Conservation (phyloP, 2,888 invertebrate species). For the Noctua pronuba region DNA sequence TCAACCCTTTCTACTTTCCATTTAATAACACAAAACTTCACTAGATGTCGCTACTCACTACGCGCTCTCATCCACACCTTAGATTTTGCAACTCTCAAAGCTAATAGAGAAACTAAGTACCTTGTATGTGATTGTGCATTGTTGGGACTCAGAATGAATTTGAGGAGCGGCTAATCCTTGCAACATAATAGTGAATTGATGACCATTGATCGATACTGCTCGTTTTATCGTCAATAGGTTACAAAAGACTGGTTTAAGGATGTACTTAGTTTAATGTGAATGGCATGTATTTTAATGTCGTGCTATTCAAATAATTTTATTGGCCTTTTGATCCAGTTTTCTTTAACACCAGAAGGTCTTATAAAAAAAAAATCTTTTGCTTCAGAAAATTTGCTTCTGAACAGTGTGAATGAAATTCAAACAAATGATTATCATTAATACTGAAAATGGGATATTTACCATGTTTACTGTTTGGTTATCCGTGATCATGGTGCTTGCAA, state of each 20-base stretch:
- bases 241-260: constrained; percentile 39
- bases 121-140: constrained; percentile 59
- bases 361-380: background rate
- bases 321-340: background rate
- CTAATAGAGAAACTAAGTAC: constrained; percentile 54
- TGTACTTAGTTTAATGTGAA: constrained; percentile 26
- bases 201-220: constrained; percentile 53
- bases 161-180: constrained; percentile 67
- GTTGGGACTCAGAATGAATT: constrained; percentile 60
- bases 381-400: background rate
- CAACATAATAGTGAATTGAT: constrained; percentile 56
- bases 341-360: background rate
- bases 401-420: background rate
- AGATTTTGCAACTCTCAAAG: constrained; percentile 58
- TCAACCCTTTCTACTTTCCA: background rate
- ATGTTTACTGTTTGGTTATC: too few relatives aligned
- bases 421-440: too few relatives aligned
- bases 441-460: too few relatives aligned
- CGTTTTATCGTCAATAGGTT: constrained; percentile 56
- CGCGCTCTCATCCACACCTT: constrained; percentile 59
- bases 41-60: constrained; percentile 55
- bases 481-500: too few relatives aligned
- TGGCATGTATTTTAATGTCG: background rate
- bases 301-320: background rate
- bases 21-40: constrained; percentile 7